A percentile compares a stretch with the other conserved stretches of the same genome.
These are phyloP conservation scores for Corythornis cristatus DNA, from an alignment of 2,113 vertebrate genomes.

Conservation along the genomic window DNA sequence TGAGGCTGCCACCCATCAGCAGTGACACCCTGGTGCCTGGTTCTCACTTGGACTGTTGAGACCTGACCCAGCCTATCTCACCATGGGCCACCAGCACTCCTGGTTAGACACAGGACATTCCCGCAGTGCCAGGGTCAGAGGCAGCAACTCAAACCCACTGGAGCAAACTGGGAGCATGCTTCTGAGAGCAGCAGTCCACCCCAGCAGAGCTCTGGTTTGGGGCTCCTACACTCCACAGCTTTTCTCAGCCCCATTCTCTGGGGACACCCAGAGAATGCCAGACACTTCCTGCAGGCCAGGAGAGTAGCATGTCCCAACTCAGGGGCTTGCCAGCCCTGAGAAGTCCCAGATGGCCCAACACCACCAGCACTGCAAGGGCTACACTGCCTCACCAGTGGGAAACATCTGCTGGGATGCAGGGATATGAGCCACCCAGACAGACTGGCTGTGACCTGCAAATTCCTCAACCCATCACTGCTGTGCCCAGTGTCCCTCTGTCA, in stretches of 20 bases:
- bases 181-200: background rate
- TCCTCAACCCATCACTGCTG: background rate
- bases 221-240: background rate
- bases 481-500: rapidly evolving
- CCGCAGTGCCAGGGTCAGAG: background rate
- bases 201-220: background rate
- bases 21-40: rapidly evolving
- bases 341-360: background rate
- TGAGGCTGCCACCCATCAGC: background rate
- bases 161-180: background rate
- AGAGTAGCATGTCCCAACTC: background rate
- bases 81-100: background rate
- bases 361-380: background rate
- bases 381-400: background rate
- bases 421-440: background rate
- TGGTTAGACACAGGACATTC: background rate
- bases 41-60: background rate
- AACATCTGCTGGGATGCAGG: background rate
- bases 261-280: background rate
- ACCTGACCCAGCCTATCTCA: background rate
- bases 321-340: background rate
- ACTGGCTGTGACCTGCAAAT: rapidly evolving
- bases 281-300: rapidly evolving
- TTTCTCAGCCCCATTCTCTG: background rate
- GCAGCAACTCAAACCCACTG: background rate